Conservation (phyloP, 2,113 vertebrate species). For the Ochotona princeps region DNA sequence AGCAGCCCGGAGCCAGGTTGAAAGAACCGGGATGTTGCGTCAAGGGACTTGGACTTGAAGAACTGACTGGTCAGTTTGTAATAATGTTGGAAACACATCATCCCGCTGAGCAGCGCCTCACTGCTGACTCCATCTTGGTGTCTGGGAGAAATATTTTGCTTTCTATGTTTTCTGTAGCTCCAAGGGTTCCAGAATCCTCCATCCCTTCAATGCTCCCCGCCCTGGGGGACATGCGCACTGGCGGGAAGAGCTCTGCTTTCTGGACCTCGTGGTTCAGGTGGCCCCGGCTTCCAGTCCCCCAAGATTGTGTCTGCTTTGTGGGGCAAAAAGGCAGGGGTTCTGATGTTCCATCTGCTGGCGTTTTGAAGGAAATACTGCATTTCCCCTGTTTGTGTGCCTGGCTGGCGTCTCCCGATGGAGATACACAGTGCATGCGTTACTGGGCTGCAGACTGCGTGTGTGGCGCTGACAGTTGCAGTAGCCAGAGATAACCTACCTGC, state of each 20-base stretch:
- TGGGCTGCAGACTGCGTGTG: background rate
- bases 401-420: slow-evolving; percentile 11
- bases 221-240: too few relatives aligned
- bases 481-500: background rate
- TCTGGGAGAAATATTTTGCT: background rate
- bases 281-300: background rate
- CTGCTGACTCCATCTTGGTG: background rate
- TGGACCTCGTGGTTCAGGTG: accelerated
- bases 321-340: background rate
- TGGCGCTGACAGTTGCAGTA: background rate
- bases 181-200: accelerated
- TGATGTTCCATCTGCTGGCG: slow-evolving; percentile 17
- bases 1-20: background rate
- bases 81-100: background rate
- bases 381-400: slow-evolving; percentile 20
- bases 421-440: background rate
- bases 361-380: slow-evolving; percentile 53
- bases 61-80: background rate
- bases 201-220: background rate
- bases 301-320: slow-evolving; percentile 47
- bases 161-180: too few relatives aligned
- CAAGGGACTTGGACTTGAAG: background rate
- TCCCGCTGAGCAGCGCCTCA: background rate
- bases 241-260: background rate
- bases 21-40: background rate